A percentile compares a stretch with the other conserved stretches of the same genome.
phyloP scores from a whole-genome alignment of 2,888 invertebrate genomes.

The Drosophila rellima region DNA sequence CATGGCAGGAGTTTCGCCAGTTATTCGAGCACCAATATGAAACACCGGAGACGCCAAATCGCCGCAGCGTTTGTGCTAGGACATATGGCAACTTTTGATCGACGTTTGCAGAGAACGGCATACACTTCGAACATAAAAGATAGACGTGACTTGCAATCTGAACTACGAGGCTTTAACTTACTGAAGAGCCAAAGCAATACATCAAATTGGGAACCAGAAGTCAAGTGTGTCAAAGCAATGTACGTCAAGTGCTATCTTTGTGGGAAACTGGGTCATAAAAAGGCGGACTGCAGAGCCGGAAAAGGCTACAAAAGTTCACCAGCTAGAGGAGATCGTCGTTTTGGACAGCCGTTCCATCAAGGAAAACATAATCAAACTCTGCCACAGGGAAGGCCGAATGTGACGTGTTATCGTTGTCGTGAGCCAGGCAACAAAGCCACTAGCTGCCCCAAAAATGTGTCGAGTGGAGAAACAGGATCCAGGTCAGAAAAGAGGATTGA shows the following conservation, averaged over 20 bases:
- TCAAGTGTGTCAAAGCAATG: slow-evolving; percentile 4
- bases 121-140: neutral
- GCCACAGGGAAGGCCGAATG: no score
- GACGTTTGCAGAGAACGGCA: neutral
- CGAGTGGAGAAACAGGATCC: neutral
- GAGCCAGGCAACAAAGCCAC: neutral
- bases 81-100: slow-evolving; percentile 2
- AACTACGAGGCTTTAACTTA: no score
- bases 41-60: no score
- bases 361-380: no score
- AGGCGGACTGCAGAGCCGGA: neutral
- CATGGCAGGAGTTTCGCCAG: no score
- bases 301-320: neutral
- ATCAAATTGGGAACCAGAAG: neutral
- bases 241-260: neutral
- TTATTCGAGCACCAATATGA: no score
- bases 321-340: neutral
- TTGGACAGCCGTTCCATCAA: no score
- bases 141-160: no score
- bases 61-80: neutral
- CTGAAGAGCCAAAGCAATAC: neutral
- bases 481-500: neutral
- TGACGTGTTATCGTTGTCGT: neutral
- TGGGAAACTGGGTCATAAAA: neutral
- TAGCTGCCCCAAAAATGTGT: neutral